A percentile compares a stretch with the other conserved stretches of the same genome.
phyloP scores from a whole-genome alignment of 2,797 vertebrate genomes.

The Malacoraja senta region DNA sequence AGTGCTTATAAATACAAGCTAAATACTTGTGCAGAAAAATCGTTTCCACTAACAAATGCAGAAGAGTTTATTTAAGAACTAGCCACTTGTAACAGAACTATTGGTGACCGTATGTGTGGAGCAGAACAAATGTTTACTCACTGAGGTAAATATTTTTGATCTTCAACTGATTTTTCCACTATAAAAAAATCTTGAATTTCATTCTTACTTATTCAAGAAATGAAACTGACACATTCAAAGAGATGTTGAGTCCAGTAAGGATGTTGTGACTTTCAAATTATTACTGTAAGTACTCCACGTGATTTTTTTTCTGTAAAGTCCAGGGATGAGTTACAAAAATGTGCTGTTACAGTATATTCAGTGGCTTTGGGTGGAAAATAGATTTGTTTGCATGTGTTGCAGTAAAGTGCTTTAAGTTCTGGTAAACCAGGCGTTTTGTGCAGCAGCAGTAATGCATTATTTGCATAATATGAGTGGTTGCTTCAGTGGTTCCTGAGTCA shows the following conservation, averaged over 20 bases:
- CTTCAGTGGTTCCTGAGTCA: neutral
- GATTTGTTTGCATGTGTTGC: neutral
- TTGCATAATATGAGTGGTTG: neutral
- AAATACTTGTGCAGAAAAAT: neutral
- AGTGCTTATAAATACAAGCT: constrained; percentile 11
- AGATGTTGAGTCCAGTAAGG: neutral
- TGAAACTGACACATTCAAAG: constrained; percentile 28
- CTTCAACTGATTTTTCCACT: constrained; percentile 27
- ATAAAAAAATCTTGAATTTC: constrained; percentile 14
- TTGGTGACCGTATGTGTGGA: neutral
- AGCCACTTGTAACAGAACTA: neutral
- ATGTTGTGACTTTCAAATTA: constrained; percentile 24
- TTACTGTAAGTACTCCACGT: neutral
- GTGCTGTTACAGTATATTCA: neutral
- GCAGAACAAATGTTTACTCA: constrained; percentile 22
- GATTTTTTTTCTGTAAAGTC: constrained; percentile 7
- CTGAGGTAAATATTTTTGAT: constrained; percentile 31
- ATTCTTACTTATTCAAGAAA: constrained; percentile 2
- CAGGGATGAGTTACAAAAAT: constrained; percentile 2
- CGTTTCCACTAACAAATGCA: neutral
- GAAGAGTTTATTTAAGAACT: constrained; percentile 16
- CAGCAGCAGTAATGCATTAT: neutral
- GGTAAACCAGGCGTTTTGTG: neutral
- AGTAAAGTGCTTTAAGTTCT: neutral
- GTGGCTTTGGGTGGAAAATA: neutral